phyloP scores from a whole-genome alignment of 2,113 vertebrate genomes.

The Heterochromis multidens region DNA sequence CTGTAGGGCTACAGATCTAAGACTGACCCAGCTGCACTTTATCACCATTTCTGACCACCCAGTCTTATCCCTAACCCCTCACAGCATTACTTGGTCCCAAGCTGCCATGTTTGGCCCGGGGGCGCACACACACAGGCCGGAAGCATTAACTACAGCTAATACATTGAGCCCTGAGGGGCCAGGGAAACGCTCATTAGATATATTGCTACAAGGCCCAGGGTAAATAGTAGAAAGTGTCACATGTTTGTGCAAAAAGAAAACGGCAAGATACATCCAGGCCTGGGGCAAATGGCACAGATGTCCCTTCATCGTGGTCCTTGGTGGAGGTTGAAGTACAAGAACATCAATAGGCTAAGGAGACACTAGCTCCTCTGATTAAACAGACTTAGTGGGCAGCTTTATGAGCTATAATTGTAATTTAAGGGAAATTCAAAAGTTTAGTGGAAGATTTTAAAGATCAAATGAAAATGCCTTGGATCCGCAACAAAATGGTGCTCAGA shows the following conservation, averaged over 20 bases:
- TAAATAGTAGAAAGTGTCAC: constrained; percentile 66
- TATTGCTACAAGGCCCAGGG: constrained; percentile 32
- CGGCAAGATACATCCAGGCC: constrained; percentile 55
- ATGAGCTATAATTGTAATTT: constrained; percentile 16
- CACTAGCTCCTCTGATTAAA: constrained; percentile 46
- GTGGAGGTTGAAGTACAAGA: constrained; percentile 27
- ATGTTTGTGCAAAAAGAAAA: constrained; percentile 68
- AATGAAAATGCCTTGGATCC: neutral
- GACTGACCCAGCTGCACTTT: constrained; percentile 52
- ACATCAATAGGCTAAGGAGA: constrained; percentile 43
- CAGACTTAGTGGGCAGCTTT: constrained; percentile 12
- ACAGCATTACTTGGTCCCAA: constrained; percentile 39
- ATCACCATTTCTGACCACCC: constrained; percentile 70
- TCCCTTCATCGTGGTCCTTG: constrained; percentile 42
- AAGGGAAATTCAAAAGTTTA: constrained; percentile 10
- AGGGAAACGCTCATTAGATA: constrained; percentile 61
- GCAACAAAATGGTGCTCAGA: neutral
- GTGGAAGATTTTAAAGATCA: neutral
- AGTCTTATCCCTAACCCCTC: constrained; percentile 55
- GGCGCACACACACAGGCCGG: constrained; percentile 48
- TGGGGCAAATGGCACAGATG: constrained; percentile 62
- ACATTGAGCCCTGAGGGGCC: constrained; percentile 50
- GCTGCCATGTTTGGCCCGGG: constrained; percentile 49
- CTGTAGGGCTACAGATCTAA: constrained; percentile 36
- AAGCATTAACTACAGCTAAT: constrained; percentile 71